Base-by-base conservation (phyloP, 2,797 vertebrate species). In the Odontamblyopus lacepedii region DNA sequence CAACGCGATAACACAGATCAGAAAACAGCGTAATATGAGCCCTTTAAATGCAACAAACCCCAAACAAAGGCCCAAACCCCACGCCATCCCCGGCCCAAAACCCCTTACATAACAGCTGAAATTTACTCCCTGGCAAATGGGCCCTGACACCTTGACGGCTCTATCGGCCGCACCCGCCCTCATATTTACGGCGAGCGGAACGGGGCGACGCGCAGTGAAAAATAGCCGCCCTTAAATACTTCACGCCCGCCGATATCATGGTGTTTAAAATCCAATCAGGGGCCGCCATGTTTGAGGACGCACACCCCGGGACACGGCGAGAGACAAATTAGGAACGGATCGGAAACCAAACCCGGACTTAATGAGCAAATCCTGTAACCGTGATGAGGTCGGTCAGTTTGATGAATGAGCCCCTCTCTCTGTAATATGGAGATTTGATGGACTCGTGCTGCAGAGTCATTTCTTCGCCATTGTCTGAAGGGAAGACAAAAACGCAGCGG, bases 201-300 rank as follows among this genome's bases (percentile, higher is more conserved):
- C 53, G 35, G 4, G 57, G 64, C 64, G 77, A 75, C 82, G 74
- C 51, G 8, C 79, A 68, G 18, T 76, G 80, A 87, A 48, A 70
- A 82, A 89, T 83, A 74, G 74, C 74, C 75, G 68, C 67, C 64
- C 64, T 86, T 83, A 85, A 89, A 83, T 74, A 79, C 78, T 73
- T 63, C 65, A 67, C 75, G 79, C 61, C 63, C 50, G 71, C 76
- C 56, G 56, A 53, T 82, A 77, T 88, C 77, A 59, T 81, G 83
- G 71, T 72, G 79, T 83, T 89, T 85, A 79, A 84, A 89, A 88
- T 87, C 83, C 84, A 88, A 87, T 91, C 87, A 83, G 79, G 74
- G 48, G 23, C 23, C 41, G 18, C 75, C 55, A 55, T 53, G 71
- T 81, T 87, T 78, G 77, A 78, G 78, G 69, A 76, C 75, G 73